A percentile compares a stretch with the other conserved stretches of the same genome.
These are phyloP conservation scores for Pteronura brasiliensis DNA, from an alignment of 2,113 vertebrate species.

Conservation along the genomic window DNA sequence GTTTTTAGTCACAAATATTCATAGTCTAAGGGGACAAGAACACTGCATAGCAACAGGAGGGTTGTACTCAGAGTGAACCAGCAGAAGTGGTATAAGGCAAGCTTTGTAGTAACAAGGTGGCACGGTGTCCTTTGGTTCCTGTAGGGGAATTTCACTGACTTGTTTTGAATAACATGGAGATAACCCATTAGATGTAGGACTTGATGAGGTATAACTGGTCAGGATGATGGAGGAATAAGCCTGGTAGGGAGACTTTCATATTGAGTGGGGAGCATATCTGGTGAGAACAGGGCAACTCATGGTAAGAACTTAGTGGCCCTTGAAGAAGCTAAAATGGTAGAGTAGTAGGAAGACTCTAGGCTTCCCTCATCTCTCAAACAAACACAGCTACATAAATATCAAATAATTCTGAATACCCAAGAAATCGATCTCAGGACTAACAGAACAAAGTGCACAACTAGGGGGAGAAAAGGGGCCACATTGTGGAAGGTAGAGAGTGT, in stretches of 20 bases:
- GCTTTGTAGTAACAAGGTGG: not conserved
- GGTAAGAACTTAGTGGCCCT: rapidly evolving
- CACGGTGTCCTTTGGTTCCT: rapidly evolving
- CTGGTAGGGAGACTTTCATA: too few species aligned
- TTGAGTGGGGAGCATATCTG: rapidly evolving
- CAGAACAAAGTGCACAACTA: not conserved
- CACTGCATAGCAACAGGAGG: rapidly evolving
- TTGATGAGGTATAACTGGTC: not conserved
- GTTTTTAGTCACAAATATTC: not conserved
- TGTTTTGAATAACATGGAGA: not conserved
- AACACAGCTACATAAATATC: not conserved
- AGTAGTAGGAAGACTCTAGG: not conserved
- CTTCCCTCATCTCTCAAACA: not conserved
- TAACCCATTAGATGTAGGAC: not conserved
- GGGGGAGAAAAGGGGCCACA: not conserved
- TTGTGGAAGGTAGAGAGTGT: not conserved
- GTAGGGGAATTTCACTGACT: not conserved
- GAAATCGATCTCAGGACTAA: not conserved
- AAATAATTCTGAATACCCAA: not conserved
- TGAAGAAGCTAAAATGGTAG: not conserved
- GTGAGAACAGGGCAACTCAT: not conserved
- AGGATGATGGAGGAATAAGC: rapidly evolving
- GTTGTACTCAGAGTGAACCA: not conserved
- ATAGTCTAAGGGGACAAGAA: not conserved
- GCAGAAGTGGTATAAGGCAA: not conserved